A percentile compares a stretch with the other conserved stretches of the same genome.
These are phyloP conservation scores for Argyrosomus regius DNA, from an alignment of 2,797 vertebrate species.

Conservation along the genomic window DNA sequence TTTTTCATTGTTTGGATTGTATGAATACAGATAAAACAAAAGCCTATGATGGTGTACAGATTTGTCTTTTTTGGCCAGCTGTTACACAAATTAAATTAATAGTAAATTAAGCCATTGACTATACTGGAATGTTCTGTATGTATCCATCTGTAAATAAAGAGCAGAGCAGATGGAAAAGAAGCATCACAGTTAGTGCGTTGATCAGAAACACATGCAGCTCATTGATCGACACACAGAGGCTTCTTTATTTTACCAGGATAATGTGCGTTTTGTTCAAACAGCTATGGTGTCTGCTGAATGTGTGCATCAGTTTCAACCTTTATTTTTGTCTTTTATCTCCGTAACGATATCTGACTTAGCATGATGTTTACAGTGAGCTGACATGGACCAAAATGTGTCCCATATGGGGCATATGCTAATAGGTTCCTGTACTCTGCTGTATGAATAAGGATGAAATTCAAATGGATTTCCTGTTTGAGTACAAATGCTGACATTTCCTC, in stretches of 20 bases:
- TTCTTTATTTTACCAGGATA: constrained; percentile 71
- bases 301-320: constrained; percentile 51
- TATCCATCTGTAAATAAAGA: constrained; percentile 29
- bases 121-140: constrained; percentile 24
- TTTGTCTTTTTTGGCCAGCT: background rate
- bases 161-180: constrained; percentile 47
- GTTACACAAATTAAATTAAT: constrained; percentile 23
- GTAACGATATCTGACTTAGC: background rate
- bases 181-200: constrained; percentile 53
- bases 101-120: constrained; percentile 12
- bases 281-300: constrained; percentile 64
- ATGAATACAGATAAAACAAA: background rate
- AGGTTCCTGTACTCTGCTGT: background rate
- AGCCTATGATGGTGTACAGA: background rate
- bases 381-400: constrained; percentile 22
- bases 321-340: constrained; percentile 23
- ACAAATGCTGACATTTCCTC: constrained; percentile 27
- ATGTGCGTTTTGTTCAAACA: constrained; percentile 73
- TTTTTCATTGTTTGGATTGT: background rate
- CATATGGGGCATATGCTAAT: background rate
- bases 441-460: constrained; percentile 29
- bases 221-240: constrained; percentile 76
- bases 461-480: constrained; percentile 12
- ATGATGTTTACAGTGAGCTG: constrained; percentile 16
- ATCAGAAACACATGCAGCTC: constrained; percentile 78